Base-by-base conservation (phyloP, 2,113 vertebrate species). In the Brienomyrus longianalis region DNA sequence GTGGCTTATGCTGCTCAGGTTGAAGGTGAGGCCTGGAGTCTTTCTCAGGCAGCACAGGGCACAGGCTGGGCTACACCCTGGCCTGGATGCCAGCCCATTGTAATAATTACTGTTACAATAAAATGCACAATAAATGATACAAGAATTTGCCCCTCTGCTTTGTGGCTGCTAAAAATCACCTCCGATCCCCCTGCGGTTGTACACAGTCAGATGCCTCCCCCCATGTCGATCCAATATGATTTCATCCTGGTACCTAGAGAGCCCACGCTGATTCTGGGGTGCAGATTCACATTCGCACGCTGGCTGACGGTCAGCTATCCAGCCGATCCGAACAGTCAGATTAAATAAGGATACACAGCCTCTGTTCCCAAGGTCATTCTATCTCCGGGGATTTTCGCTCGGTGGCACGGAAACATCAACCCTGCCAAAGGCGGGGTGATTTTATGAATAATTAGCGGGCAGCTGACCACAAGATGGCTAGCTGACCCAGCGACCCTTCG, bases 391-490 rank as follows among this genome's bases (percentile, higher is more conserved):
- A 80, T 17, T 80, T 80, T 43, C 74, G 15, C 74, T 19, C 35
- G 0, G 74, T 43, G 5, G 35, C 35, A 3, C 15, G 35, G 35
- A 80, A 80, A 39, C 74, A 43, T 43, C 74, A 43, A 80, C 35
- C 74, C 35, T 80, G 74, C 74, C 74, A 80, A 80, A 80, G 31
- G 74, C 74, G 15, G 74, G 74, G 74, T 80, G 74, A 80, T 80
- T 80, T 80, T 80, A 80, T 80, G 74, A 80, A 80, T 80, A 80
- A 80, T 80, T 80, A 80, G 35, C 13, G 5, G 43, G 74, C 74
- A 39, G 74, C 74, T 43, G 74, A 43, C 35, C 74, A 43, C 74
- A 39, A 80, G 74, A 80, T 80, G 74, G 74, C 35, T 80, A 43
- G 74, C 74, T 80, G 35, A 80, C 35, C 74, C 35, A 39, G 35